A percentile compares a stretch with the other conserved stretches of the same genome.
These are phyloP conservation scores for Macaria liturata DNA, from an alignment of 2,888 invertebrate species.

Conservation along the genomic window DNA sequence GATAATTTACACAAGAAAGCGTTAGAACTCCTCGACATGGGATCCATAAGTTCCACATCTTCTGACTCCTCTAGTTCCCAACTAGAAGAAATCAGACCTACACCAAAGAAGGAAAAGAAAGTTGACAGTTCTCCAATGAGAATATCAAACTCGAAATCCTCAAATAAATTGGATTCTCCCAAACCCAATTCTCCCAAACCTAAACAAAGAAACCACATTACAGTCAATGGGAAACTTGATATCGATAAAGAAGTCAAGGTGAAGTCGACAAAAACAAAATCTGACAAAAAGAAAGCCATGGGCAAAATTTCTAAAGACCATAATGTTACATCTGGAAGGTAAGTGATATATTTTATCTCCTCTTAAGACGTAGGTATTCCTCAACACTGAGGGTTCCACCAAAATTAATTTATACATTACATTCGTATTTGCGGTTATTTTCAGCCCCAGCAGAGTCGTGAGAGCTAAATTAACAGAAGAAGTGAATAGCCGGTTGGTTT, in stretches of 20 bases:
- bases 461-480: conserved; percentile 75
- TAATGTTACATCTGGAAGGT: conserved; percentile 17
- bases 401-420: too few relatives aligned
- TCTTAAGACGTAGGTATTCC: too few relatives aligned
- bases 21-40: conserved; percentile 65
- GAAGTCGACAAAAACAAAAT: conserved; percentile 22
- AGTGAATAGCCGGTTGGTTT: conserved; percentile 80
- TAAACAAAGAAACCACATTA: conserved; percentile 20
- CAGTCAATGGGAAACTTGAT: conserved; percentile 11
- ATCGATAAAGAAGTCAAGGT: conserved; percentile 16
- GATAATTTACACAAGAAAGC: conserved; percentile 71
- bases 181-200: conserved; percentile 13
- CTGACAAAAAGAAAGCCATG: conserved; percentile 20
- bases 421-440: conserved; percentile 25
- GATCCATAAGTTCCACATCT: conserved; percentile 59
- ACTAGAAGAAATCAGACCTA: conserved; percentile 38
- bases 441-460: conserved; percentile 67
- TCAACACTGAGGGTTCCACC: too few relatives aligned
- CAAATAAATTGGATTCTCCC: conserved; percentile 19
- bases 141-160: conserved; percentile 15
- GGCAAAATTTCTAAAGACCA: conserved; percentile 21
- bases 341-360: too few relatives aligned
- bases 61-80: conserved; percentile 55
- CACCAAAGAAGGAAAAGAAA: conserved; percentile 28
- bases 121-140: conserved; percentile 9